Evolutionary conservation across 2,797 vertebrate genomes (phyloP).

Genomic region (Bryconaethiops microstoma): DNA sequence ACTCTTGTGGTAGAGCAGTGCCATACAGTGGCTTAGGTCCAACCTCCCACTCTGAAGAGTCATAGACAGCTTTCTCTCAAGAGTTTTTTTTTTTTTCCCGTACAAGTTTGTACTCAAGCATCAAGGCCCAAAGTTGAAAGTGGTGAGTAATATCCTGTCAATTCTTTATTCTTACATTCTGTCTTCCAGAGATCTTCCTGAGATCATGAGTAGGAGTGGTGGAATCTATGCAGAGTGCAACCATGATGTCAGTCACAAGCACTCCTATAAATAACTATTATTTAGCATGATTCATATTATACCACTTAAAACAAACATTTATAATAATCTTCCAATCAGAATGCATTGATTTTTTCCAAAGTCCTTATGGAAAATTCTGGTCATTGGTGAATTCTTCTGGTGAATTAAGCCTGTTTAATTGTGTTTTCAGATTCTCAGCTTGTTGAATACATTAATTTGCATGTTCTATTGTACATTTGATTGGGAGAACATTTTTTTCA

Average conservation of each 20-base stretch:
- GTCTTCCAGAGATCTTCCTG: background rate
- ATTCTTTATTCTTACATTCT: background rate
- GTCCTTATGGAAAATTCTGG: no score
- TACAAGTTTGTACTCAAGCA: conserved; percentile 6
- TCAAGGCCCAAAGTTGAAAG: conserved; percentile 22
- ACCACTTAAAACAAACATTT: no score
- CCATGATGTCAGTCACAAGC: background rate
- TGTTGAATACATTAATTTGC: no score
- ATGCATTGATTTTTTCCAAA: no score
- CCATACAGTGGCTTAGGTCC: background rate
- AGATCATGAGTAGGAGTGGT: background rate
- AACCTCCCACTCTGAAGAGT: conserved; percentile 1
- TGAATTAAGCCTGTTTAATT: no score
- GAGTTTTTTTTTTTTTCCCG: background rate
- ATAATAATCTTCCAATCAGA: no score
- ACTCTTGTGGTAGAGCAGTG: background rate
- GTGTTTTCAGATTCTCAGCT: no score
- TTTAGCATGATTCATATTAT: no score
- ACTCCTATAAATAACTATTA: background rate
- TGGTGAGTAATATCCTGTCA: conserved; percentile 25
- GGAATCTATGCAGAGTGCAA: background rate
- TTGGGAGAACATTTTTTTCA: no score
- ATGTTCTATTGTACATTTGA: no score
- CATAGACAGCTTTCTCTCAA: background rate
- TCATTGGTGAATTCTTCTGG: no score